A percentile compares a stretch with the other conserved stretches of the same genome.
These are phyloP conservation scores for Hypsibius dujardini DNA, from an alignment of 1,140 invertebrate species.

Conservation along the genomic window DNA sequence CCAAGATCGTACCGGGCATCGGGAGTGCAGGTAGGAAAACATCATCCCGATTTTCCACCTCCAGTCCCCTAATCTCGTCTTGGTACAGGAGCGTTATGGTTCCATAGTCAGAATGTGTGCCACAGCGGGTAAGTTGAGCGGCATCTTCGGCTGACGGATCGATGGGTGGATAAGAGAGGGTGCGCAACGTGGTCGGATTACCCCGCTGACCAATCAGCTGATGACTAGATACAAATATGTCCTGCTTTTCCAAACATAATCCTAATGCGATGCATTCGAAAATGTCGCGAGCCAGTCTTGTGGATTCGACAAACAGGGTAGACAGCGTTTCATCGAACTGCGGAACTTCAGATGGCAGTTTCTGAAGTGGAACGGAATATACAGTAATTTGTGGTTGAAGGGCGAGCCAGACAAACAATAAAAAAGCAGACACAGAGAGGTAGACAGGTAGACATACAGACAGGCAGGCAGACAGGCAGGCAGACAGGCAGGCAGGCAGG, in stretches of 20 bases:
- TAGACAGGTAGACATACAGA: too few species aligned
- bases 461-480: too few species aligned
- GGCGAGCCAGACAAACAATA: too few species aligned
- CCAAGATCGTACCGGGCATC: constrained; percentile 53
- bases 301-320: not conserved
- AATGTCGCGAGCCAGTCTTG: not conserved
- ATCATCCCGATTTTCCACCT: constrained; percentile 37
- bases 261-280: not conserved
- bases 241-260: constrained; percentile 23
- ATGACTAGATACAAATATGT: constrained; percentile 43
- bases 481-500: too few species aligned
- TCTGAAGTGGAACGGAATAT: too few species aligned
- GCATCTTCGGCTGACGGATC: constrained; percentile 28
- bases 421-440: too few species aligned
- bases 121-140: constrained; percentile 41
- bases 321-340: not conserved
- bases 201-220: constrained; percentile 43
- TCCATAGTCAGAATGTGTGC: constrained; percentile 51
- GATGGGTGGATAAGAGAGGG: constrained; percentile 48
- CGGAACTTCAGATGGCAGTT: too few species aligned
- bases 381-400: too few species aligned
- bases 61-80: constrained; percentile 34
- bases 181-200: constrained; percentile 47
- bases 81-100: constrained; percentile 54
- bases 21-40: constrained; percentile 56